Base-by-base conservation (phyloP, 2,797 vertebrate genomes). In the Gephyroberyx darwinii region DNA sequence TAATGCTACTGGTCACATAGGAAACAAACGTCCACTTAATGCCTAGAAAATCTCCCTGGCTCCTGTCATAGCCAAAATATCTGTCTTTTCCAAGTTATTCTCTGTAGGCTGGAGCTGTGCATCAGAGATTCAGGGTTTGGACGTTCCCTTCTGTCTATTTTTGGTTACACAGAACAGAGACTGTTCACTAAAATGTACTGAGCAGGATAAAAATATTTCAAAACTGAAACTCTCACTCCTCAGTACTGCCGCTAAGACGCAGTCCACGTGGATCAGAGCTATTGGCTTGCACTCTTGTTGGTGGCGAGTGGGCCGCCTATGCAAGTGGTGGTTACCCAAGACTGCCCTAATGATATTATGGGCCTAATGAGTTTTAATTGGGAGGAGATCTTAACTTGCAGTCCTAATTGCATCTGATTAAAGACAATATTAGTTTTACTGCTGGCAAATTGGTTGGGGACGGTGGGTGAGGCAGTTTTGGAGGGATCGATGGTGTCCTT, bases 381-480 rank as follows among this genome's bases (percentile, higher is more conserved):
- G 92, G 85, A 92, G 90, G 92, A 93, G 93, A 94, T 94, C 93
- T 94, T 94, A 94, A 94, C 93, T 93, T 91, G 88, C 86, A 80
- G 86, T 77, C 85, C 90, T 94, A 94, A 94, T 94, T 95, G 93
- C 89, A 93, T 94, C 92, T 94, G 93, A 95, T 94, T 94, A 94
- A 93, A 93, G 92, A 94, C 93, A 93, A 93, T 94, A 94, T 94
- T 94, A 92, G 93, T 93, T 94, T 94, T 93, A 93, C 90, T 90
- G 88, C 84, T 78, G 81, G 91, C 88, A 92, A 94, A 93, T 93
- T 93, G 93, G 85, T 82, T 70, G 63, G 84, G 86, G 86, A 84
- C 70, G 88, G 75, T 65, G 79, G 81, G 67, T 65, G 81, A 76
- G 39, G 41, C 66, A 54, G 56, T 75, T 86, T 87, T 77, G 79